A percentile compares a stretch with the other conserved stretches of the same genome.
Evolutionary conservation across 2,113 vertebrate species (phyloP).

Genomic region (Bungarus multicinctus): DNA sequence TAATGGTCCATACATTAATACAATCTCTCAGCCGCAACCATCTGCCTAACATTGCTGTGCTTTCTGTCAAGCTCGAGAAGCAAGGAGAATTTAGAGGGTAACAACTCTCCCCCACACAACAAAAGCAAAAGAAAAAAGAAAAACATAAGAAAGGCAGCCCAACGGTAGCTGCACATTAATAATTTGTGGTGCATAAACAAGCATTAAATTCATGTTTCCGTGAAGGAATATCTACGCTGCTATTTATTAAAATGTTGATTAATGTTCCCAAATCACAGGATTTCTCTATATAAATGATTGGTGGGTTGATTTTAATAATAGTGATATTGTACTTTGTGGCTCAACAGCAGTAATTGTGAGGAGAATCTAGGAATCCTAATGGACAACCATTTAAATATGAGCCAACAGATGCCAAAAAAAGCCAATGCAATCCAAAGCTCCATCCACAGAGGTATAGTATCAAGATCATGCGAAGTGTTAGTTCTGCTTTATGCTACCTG

Average conservation of each 20-base stretch:
- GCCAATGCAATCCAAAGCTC: background rate
- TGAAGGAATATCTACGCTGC: slow-evolving; percentile 21
- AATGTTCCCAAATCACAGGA: slow-evolving; percentile 47
- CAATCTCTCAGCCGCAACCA: slow-evolving; percentile 48
- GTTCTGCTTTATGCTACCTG: background rate
- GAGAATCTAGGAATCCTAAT: background rate
- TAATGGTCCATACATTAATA: slow-evolving; percentile 55
- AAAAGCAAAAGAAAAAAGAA: background rate
- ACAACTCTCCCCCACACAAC: background rate
- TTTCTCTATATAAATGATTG: slow-evolving; percentile 41
- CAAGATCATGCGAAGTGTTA: background rate
- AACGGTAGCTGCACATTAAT: slow-evolving; percentile 42
- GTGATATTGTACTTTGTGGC: background rate
- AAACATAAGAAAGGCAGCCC: slow-evolving; percentile 29
- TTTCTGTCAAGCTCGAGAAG: slow-evolving; percentile 36
- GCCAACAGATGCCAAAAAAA: background rate
- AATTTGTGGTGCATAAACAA: slow-evolving; percentile 43
- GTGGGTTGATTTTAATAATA: slow-evolving; percentile 44
- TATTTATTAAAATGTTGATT: slow-evolving; percentile 51
- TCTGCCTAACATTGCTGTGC: slow-evolving; percentile 47
- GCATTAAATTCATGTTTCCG: slow-evolving; percentile 13
- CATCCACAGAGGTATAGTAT: background rate
- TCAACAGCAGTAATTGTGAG: background rate
- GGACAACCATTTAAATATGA: background rate
- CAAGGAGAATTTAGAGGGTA: slow-evolving; percentile 39